Evolutionary conservation across 2,888 invertebrate genomes (phyloP).

Genomic region (Gastracanthus pulcherrimus): DNA sequence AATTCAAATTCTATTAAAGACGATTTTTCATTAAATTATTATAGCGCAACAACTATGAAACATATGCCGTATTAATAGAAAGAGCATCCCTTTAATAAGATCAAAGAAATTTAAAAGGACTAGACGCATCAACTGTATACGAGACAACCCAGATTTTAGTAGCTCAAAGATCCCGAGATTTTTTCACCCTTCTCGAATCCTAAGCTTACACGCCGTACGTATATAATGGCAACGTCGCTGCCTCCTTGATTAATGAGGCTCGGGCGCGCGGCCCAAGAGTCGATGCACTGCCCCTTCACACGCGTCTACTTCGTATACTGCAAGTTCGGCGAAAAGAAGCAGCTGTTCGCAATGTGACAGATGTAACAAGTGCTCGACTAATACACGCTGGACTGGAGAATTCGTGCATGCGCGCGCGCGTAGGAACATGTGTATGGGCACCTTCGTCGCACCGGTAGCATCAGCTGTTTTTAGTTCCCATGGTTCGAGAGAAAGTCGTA

Average conservation of each 20-base stretch:
- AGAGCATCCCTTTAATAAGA: too few relatives aligned
- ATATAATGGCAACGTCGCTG: background rate
- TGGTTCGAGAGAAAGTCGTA: background rate
- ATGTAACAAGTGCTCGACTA: background rate
- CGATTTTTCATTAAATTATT: too few relatives aligned
- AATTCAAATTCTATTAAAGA: too few relatives aligned
- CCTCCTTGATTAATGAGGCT: background rate
- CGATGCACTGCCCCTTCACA: background rate
- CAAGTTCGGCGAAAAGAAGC: background rate
- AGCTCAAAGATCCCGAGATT: background rate
- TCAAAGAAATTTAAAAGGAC: too few relatives aligned
- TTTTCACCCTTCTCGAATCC: background rate
- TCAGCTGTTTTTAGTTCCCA: slow-evolving; percentile 2
- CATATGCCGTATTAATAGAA: too few relatives aligned
- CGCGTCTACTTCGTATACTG: too few relatives aligned
- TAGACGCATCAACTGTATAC: too few relatives aligned
- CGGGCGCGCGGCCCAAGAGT: too few relatives aligned
- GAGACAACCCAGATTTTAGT: too few relatives aligned
- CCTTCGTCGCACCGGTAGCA: background rate
- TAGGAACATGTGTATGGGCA: background rate
- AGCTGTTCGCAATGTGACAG: background rate
- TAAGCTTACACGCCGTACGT: too few relatives aligned
- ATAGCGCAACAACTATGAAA: too few relatives aligned
- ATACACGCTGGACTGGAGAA: background rate
- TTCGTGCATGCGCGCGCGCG: background rate